Evolutionary conservation across 2,888 invertebrate genomes (phyloP), one percentile per base, ranked within the genome.

Genomic region (Noctua comes): DNA sequence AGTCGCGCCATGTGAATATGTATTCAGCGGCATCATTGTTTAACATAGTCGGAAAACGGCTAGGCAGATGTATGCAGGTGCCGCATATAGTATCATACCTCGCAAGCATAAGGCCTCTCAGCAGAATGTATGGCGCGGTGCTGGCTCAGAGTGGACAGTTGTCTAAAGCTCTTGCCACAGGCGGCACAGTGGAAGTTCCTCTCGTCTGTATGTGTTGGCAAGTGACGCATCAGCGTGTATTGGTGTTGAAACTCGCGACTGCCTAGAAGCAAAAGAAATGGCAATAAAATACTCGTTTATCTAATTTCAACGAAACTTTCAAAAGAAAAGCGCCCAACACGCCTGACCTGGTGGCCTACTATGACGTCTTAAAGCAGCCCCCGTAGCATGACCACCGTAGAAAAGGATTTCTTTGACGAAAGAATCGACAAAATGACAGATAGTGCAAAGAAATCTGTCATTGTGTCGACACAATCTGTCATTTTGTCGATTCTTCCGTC

Each of bases 81-180:
- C 1, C 0, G 11, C 6, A 21, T 40, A 65, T n/a, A 43, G 43
- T 66, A 8, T 18, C 43, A 4, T 66, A 97, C 97, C 95, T 98
- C 98, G 91, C 98, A 98, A 72, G 97, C 96, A 90, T 98, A 98
- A 0, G 98, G 98, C 66, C 98, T 95, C 59, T 97, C 98, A 59
- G 97, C 97, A n/a, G 98, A 98, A 91, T 98, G 98, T 89, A 98
- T 98, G n/a, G 98, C 98, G 71, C 97, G 97, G 90, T 98, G 98
- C 90, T 98, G 98, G 86, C 98, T 98, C 69, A 98, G 93, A 1
- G 98, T 98, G 57, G 98, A 98, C 90, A 98, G 97, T 93, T 98
- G 98, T 0, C 98, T 96, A 90, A 98, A 98, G 86, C 98, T 97
- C 97, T 98, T 98, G 27, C 98, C 98, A 89, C 98, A 98, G 46